Evolutionary conservation across 2,888 invertebrate genomes (phyloP).

Genomic region (Cecidostiba fungosa): DNA sequence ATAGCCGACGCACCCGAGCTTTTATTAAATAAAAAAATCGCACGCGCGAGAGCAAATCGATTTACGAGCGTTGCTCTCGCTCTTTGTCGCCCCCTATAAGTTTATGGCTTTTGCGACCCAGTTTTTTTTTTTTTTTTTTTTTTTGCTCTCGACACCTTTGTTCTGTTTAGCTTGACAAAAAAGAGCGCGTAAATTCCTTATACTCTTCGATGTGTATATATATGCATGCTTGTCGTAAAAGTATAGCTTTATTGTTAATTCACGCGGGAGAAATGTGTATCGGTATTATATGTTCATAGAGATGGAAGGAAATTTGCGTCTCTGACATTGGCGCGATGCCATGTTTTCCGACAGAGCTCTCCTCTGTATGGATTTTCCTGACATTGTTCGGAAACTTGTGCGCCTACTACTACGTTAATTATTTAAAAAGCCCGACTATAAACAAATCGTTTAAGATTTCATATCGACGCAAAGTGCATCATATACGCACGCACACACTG

Average conservation of each 20-base stretch:
- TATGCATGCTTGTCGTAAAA: neutral
- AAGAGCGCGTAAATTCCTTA: neutral
- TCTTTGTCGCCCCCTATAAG: conserved; percentile 14
- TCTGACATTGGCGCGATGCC: neutral
- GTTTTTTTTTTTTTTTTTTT: neutral
- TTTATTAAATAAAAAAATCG: conserved; percentile 44
- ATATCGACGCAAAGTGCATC: neutral
- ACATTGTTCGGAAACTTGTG: neutral
- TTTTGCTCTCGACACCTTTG: neutral
- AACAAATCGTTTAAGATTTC: conserved; percentile 1
- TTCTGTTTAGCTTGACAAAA: conserved; percentile 15
- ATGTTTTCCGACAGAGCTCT: neutral
- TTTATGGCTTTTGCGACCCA: conserved; percentile 25
- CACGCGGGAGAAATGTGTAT: neutral
- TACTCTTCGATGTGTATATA: neutral
- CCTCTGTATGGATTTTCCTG: neutral
- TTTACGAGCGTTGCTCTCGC: neutral
- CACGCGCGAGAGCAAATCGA: conserved; percentile 1
- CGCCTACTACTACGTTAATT: neutral
- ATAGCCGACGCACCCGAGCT: conserved; percentile 7
- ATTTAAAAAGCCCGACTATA: neutral
- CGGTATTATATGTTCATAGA: neutral
- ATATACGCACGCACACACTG: neutral
- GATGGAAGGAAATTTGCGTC: neutral
- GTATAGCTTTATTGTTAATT: conserved; percentile 6